These are phyloP conservation scores for Nymphalis c-album DNA, from an alignment of 2,888 invertebrate species.

Conservation along the genomic window DNA sequence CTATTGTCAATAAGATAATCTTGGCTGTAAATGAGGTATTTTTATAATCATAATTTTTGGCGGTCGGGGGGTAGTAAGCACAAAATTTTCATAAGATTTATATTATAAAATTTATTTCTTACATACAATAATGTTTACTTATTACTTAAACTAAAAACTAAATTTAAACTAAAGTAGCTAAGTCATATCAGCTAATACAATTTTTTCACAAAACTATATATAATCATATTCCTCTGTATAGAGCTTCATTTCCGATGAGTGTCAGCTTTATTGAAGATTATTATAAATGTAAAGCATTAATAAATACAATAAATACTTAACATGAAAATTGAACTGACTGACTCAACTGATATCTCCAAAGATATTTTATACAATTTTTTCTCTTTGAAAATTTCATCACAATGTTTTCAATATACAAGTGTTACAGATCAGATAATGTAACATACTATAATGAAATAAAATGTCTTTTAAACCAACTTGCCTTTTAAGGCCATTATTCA, in stretches of 20 bases:
- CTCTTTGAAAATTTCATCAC: conserved; percentile 71
- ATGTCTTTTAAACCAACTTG: conserved; percentile 37
- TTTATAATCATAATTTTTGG: neutral
- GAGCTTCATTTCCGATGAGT: conserved; percentile 53
- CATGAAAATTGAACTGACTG: conserved; percentile 63
- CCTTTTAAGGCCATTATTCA: conserved; percentile 14
- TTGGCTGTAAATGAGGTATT: neutral
- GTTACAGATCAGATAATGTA: conserved; percentile 43
- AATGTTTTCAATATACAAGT: conserved; percentile 70
- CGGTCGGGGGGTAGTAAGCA: neutral
- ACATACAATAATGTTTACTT: conserved; percentile 76
- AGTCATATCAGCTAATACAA: conserved; percentile 74
- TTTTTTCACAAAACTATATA: conserved; percentile 70
- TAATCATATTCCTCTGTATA: conserved; percentile 59
- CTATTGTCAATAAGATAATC: too few species aligned
- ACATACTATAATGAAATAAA: conserved; percentile 38
- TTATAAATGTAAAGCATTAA: conserved; percentile 60
- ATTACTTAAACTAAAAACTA: conserved; percentile 73
- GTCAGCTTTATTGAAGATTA: conserved; percentile 63
- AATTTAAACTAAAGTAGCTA: conserved; percentile 68
- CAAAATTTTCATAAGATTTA: conserved; percentile 34
- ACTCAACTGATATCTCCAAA: conserved; percentile 56
- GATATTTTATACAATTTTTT: conserved; percentile 58
- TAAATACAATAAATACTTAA: conserved; percentile 79
- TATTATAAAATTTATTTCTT: conserved; percentile 79